Evolutionary conservation across 2,797 vertebrate genomes (phyloP).

Genomic region (Cyclura pinguis): DNA sequence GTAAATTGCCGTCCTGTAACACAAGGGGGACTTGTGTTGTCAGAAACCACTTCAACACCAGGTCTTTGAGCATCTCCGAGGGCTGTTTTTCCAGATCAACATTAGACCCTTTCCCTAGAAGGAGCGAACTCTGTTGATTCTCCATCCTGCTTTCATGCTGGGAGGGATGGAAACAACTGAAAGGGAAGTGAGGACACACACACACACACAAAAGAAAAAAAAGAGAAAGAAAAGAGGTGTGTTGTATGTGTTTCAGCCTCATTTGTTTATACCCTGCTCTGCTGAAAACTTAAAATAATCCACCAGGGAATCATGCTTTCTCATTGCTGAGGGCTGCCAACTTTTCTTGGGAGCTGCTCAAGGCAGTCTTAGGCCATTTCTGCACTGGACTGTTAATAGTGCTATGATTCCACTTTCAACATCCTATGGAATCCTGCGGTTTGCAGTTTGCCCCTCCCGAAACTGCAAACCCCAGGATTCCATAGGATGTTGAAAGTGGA

Average conservation of each 20-base stretch:
- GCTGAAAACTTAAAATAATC: slow-evolving; percentile 22
- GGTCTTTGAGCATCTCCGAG: slow-evolving; percentile 75
- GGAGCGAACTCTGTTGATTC: slow-evolving; percentile 39
- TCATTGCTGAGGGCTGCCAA: neutral
- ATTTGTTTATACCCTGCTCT: slow-evolving; percentile 83
- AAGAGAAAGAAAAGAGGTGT: neutral
- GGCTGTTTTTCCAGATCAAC: slow-evolving; percentile 40
- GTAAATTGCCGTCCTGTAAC: slow-evolving; percentile 83
- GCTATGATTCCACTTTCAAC: too few species aligned
- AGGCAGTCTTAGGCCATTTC: too few species aligned
- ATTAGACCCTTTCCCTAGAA: slow-evolving; percentile 5
- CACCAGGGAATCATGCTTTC: slow-evolving; percentile 17
- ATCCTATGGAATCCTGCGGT: too few species aligned
- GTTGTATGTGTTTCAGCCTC: slow-evolving; percentile 52
- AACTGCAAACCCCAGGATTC: too few species aligned
- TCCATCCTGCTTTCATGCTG: slow-evolving; percentile 75
- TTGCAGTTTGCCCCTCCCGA: too few species aligned
- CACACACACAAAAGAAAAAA: neutral
- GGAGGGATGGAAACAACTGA: neutral
- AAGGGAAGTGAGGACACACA: neutral
- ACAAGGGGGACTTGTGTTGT: slow-evolving; percentile 85
- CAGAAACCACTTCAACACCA: slow-evolving; percentile 85
- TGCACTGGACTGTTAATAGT: too few species aligned
- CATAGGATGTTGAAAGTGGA: too few species aligned
- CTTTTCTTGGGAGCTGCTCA: neutral